phyloP scores from a whole-genome alignment of 2,888 invertebrate genomes.

The Stenichneumon culpator region DNA sequence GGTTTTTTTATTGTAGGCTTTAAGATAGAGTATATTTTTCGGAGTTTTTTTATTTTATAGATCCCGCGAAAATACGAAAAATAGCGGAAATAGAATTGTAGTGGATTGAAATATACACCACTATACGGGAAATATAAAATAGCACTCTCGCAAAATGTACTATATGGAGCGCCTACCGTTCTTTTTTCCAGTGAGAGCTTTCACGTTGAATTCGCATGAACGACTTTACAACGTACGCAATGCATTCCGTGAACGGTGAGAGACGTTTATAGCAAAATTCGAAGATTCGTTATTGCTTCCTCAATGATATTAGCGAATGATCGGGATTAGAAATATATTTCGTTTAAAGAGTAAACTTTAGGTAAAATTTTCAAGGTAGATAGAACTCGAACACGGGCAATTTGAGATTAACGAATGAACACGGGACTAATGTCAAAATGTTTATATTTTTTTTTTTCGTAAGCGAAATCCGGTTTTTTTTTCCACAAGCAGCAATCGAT shows the following conservation, averaged over 20 bases:
- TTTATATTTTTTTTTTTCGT: conserved; percentile 25
- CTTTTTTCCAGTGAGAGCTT: not conserved
- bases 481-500: conserved; percentile 11
- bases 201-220: not conserved
- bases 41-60: not conserved
- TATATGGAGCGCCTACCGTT: not conserved
- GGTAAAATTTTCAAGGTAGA: conserved; percentile 47
- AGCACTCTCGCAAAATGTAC: not conserved
- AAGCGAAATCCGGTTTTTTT: conserved; percentile 12
- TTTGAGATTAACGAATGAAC: conserved; percentile 31
- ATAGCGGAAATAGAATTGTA: not conserved
- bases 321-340: conserved; percentile 20
- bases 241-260: conserved; percentile 17
- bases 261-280: conserved; percentile 10
- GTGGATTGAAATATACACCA: not conserved
- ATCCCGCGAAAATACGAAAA: not conserved
- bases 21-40: not conserved
- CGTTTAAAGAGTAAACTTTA: conserved; percentile 21
- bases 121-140: not conserved
- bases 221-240: not conserved
- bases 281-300: not conserved
- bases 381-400: conserved; percentile 26
- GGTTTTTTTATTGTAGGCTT: not conserved
- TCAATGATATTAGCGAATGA: not conserved
- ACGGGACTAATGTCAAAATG: conserved; percentile 53